phyloP scores from a whole-genome alignment of 2,797 vertebrate species.

The Hirundo rustica region DNA sequence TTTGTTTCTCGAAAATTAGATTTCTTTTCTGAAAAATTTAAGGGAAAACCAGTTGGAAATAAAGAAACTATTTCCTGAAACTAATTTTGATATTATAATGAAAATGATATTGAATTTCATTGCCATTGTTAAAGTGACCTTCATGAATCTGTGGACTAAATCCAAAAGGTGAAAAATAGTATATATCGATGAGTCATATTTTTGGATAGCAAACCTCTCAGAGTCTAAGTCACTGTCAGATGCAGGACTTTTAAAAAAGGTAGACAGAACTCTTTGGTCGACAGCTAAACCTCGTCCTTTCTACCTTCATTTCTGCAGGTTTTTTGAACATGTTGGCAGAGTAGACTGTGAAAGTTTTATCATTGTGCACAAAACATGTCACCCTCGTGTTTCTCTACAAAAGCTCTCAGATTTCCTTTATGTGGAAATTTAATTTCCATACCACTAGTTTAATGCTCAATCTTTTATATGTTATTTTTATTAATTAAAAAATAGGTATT shows the following conservation, averaged over 20 bases:
- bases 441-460: background rate
- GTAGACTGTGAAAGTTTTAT: background rate
- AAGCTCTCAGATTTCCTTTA: background rate
- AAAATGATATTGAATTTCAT: background rate
- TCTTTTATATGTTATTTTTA: background rate
- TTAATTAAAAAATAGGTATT: background rate
- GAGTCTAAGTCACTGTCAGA: background rate
- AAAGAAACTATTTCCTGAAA: background rate
- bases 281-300: background rate
- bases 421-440: background rate
- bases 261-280: background rate
- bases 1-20: background rate
- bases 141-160: constrained; percentile 22
- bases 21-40: background rate
- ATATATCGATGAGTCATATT: background rate
- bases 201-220: background rate
- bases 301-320: background rate
- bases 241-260: background rate
- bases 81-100: background rate
- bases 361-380: background rate
- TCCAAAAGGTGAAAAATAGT: constrained; percentile 31
- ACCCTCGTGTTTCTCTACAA: background rate
- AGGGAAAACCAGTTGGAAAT: background rate
- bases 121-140: background rate
- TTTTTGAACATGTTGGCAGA: background rate